These are phyloP conservation scores for Trichomalopsis sarcophagae DNA, from an alignment of 1,140 invertebrate genomes.

Conservation along the genomic window DNA sequence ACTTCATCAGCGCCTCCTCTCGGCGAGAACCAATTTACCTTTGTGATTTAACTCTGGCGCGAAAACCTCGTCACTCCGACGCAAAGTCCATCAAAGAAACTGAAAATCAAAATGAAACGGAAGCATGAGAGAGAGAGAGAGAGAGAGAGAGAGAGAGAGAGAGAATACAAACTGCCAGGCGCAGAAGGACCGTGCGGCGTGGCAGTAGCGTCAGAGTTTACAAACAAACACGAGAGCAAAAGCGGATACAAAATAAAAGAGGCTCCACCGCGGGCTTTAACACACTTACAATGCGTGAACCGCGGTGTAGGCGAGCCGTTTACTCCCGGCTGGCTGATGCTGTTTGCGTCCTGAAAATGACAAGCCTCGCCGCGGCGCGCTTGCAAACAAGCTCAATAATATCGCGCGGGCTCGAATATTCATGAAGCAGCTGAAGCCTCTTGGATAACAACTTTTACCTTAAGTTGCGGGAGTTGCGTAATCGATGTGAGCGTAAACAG, in stretches of 20 bases:
- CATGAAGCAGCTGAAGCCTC: background rate
- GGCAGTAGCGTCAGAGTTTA: background rate
- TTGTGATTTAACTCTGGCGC: background rate
- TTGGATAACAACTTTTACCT: background rate
- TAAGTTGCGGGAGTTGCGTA: background rate
- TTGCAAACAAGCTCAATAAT: constrained; percentile 4
- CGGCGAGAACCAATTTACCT: background rate
- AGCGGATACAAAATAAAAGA: background rate
- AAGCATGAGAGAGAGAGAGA: too few species aligned
- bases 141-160: background rate
- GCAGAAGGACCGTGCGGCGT: background rate
- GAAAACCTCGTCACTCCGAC: too few species aligned
- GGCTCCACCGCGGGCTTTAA: background rate
- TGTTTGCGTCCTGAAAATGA: background rate
- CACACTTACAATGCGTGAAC: background rate
- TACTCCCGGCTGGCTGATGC: background rate
- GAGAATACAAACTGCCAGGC: background rate
- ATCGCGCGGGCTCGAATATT: background rate
- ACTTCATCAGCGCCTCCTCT: background rate
- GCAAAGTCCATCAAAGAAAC: background rate
- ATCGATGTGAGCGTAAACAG: background rate
- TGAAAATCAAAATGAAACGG: background rate
- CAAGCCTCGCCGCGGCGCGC: background rate
- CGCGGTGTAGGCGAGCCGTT: background rate
- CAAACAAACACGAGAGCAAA: background rate